These are phyloP conservation scores for Drosophila greeni DNA, from an alignment of 2,888 invertebrate species.

Conservation along the genomic window DNA sequence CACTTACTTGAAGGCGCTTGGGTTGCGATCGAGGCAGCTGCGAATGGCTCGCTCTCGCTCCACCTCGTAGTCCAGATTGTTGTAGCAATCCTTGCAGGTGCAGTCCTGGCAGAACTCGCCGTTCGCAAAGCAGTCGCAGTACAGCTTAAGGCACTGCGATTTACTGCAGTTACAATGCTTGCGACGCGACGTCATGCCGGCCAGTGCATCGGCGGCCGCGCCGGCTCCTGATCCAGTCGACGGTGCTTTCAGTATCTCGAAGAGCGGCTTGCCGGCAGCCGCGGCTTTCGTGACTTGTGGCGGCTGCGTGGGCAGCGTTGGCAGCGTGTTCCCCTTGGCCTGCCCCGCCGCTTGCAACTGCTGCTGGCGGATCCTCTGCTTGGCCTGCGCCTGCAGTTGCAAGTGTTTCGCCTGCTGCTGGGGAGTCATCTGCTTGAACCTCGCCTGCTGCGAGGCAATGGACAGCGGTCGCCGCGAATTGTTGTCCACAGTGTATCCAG, in stretches of 20 bases:
- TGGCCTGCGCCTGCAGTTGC: constrained; percentile 50
- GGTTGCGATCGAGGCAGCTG: constrained; percentile 96
- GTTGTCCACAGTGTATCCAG: constrained; percentile 56
- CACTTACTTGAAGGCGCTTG: constrained; percentile 91
- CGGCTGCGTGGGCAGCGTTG: constrained; percentile 13
- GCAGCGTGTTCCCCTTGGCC: constrained; percentile 16
- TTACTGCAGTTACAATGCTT: constrained; percentile 99
- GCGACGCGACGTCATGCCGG: constrained; percentile 79
- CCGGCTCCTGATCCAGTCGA: constrained; percentile 12
- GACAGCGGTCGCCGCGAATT: constrained; percentile 46
- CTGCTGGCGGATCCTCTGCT: constrained; percentile 48
- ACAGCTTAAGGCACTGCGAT: constrained; percentile 98
- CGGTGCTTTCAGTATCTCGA: constrained; percentile 56
- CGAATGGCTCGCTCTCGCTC: constrained; percentile 95
- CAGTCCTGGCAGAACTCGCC: constrained; percentile 99
- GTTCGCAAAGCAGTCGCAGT: constrained; percentile 99
- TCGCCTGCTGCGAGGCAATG: constrained; percentile 43
- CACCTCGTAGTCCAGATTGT: constrained; percentile 97
- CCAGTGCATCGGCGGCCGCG: constrained; percentile 41
- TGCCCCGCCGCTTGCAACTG: constrained; percentile 42
- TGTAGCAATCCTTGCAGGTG: constrained; percentile 98
- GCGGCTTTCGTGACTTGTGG: constrained; percentile 2
- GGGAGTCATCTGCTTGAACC: constrained; percentile 51
- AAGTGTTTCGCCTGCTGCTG: constrained; percentile 44
- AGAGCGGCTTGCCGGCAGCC: constrained; percentile 49